Evolutionary conservation across 2,797 vertebrate species (phyloP).

Genomic region (Parambassis ranga): DNA sequence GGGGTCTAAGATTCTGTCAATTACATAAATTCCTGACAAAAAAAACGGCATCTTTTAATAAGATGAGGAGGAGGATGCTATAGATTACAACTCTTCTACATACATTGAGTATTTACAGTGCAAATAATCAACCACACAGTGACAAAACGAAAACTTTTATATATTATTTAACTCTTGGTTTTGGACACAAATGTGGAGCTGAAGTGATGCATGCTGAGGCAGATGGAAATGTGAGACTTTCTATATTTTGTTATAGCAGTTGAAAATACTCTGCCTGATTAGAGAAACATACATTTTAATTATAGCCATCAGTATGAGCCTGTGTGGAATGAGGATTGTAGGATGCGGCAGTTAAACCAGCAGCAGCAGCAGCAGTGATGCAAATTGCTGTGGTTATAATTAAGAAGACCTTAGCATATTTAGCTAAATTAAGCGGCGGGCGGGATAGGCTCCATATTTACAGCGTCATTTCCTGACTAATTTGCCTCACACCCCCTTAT

Average conservation of each 20-base stretch:
- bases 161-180: too few species aligned
- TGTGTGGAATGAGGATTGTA: slow-evolving; percentile 37
- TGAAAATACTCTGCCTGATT: slow-evolving; percentile 38
- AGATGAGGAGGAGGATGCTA: too few species aligned
- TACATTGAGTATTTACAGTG: too few species aligned
- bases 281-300: slow-evolving; percentile 65
- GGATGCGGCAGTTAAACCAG: slow-evolving; percentile 20
- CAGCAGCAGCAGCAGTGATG: slow-evolving; percentile 39
- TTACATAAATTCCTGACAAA: too few species aligned
- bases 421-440: slow-evolving; percentile 59
- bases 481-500: slow-evolving; percentile 23
- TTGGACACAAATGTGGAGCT: too few species aligned
- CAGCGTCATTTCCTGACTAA: slow-evolving; percentile 16
- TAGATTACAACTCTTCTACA: too few species aligned
- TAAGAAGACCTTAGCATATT: slow-evolving; percentile 69
- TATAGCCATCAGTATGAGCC: slow-evolving; percentile 60
- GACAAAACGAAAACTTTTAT: too few species aligned
- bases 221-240: not conserved
- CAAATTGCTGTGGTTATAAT: slow-evolving; percentile 60
- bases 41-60: too few species aligned
- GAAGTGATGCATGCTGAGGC: not conserved
- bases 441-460: slow-evolving; percentile 44
- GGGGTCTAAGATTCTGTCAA: too few species aligned
- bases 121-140: too few species aligned
- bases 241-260: not conserved